These are phyloP conservation scores for Catagonus wagneri DNA, from an alignment of 2,113 vertebrate species.

Conservation along the genomic window DNA sequence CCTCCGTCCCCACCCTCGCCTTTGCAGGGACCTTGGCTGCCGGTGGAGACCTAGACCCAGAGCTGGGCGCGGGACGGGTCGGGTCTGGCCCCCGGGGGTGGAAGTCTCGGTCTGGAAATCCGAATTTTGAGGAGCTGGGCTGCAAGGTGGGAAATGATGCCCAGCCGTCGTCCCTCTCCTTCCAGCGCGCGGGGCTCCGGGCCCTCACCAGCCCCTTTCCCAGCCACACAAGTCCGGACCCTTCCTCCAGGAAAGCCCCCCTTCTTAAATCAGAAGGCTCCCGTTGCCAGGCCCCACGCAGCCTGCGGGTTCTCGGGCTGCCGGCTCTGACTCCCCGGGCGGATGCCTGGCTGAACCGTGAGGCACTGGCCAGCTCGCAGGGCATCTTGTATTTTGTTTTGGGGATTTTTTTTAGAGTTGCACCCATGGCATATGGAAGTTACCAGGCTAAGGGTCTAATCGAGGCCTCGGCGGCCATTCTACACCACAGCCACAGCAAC, in stretches of 20 bases:
- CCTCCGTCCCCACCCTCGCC: too few species aligned
- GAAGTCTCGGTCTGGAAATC: not conserved
- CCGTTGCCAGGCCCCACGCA: accelerated
- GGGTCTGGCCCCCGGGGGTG: not conserved
- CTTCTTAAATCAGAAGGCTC: not conserved
- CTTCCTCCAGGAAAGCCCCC: not conserved
- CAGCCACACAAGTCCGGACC: not conserved
- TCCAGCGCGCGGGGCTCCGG: not conserved
- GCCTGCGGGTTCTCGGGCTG: not conserved
- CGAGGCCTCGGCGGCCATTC: too few species aligned
- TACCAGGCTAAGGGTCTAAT: too few species aligned
- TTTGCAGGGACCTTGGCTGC: not conserved
- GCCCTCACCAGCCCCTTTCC: not conserved
- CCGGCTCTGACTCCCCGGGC: not conserved
- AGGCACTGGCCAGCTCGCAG: not conserved
- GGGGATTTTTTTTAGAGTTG: too few species aligned
- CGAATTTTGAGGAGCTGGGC: not conserved
- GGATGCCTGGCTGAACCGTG: accelerated
- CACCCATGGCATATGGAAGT: too few species aligned
- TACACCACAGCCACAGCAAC: too few species aligned
- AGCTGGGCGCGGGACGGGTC: too few species aligned
- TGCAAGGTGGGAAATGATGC: not conserved
- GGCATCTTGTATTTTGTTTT: not conserved
- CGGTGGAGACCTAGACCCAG: not conserved
- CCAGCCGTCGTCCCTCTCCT: not conserved